These are phyloP conservation scores for Oxycera nigricornis DNA, from an alignment of 2,888 invertebrate genomes.

Conservation along the genomic window DNA sequence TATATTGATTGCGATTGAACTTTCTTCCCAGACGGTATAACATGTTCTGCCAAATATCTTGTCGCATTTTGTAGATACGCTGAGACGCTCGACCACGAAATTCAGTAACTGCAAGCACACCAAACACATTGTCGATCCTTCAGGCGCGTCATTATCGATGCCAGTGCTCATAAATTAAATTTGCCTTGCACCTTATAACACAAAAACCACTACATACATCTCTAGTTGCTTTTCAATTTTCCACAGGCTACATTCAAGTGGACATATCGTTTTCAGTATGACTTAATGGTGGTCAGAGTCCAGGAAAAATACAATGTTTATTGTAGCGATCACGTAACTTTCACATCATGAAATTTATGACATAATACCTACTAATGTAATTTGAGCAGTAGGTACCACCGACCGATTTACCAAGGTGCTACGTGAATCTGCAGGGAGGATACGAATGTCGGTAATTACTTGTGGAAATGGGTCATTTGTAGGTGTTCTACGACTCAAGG, in stretches of 20 bases:
- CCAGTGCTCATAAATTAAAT: constrained; percentile 60
- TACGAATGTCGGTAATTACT: constrained; percentile 28
- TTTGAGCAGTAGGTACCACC: constrained; percentile 22
- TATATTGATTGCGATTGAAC: too few species aligned
- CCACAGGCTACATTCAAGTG: background rate
- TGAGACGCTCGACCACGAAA: background rate
- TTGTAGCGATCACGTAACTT: constrained; percentile 47
- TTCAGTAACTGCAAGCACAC: too few species aligned
- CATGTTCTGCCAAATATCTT: background rate
- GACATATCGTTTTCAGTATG: background rate
- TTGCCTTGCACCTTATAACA: constrained; percentile 14
- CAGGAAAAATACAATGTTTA: constrained; percentile 32
- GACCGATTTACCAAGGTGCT: constrained; percentile 19
- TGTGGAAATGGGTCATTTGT: constrained; percentile 37
- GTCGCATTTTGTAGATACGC: background rate
- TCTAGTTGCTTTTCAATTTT: constrained; percentile 5
- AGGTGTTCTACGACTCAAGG: too few species aligned
- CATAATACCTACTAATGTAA: constrained; percentile 35
- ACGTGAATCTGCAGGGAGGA: constrained; percentile 2
- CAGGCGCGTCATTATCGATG: constrained; percentile 60
- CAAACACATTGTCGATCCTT: constrained; percentile 13
- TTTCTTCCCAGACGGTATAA: background rate
- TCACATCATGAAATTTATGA: constrained; percentile 46
- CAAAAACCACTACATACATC: background rate
- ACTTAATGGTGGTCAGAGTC: background rate